phyloP scores from a whole-genome alignment of 2,888 invertebrate species.

The Ennomos quercinarius region DNA sequence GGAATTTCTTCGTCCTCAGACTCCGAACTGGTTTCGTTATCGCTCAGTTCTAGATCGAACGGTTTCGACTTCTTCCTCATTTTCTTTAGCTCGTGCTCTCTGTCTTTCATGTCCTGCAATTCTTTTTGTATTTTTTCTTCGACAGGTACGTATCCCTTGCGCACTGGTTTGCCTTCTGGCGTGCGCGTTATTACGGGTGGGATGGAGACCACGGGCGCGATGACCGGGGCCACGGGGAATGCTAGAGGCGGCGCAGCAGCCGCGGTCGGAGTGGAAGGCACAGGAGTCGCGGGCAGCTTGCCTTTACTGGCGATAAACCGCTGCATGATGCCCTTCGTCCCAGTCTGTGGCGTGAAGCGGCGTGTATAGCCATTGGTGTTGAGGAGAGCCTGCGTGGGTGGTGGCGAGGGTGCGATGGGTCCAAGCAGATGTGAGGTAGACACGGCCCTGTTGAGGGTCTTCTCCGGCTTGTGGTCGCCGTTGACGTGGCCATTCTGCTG shows the following conservation, averaged over 20 bases:
- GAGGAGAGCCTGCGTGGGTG: conserved; percentile 65
- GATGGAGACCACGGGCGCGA: conserved; percentile 53
- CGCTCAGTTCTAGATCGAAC: conserved; percentile 87
- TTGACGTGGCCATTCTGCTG: conserved; percentile 76
- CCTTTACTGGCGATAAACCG: conserved; percentile 93
- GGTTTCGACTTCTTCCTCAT: conserved; percentile 87
- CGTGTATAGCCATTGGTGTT: conserved; percentile 82
- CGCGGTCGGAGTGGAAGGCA: conserved; percentile 56
- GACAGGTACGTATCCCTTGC: conserved; percentile 93
- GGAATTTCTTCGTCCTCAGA: conserved; percentile 86
- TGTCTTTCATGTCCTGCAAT: conserved; percentile 92
- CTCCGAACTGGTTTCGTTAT: conserved; percentile 84
- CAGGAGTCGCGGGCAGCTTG: conserved; percentile 80
- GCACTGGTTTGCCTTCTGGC: conserved; percentile 87
- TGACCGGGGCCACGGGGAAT: conserved; percentile 63
- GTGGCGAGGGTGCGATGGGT: conserved; percentile 68
- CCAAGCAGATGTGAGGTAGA: conserved; percentile 78
- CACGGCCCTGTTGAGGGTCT: conserved; percentile 72
- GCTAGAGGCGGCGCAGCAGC: conserved; percentile 61
- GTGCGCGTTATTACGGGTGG: conserved; percentile 83
- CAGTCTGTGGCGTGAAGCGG: conserved; percentile 87
- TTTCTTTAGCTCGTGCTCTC: conserved; percentile 92
- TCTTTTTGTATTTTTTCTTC: conserved; percentile 96
- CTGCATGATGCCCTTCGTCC: conserved; percentile 93
- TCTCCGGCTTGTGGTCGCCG: conserved; percentile 64